Percentiles rank a stretch among this genome's conserved stretches.
Evolutionary conservation across 1,140 invertebrate species (phyloP).

Genomic region (Diabrotica undecimpunctata): DNA sequence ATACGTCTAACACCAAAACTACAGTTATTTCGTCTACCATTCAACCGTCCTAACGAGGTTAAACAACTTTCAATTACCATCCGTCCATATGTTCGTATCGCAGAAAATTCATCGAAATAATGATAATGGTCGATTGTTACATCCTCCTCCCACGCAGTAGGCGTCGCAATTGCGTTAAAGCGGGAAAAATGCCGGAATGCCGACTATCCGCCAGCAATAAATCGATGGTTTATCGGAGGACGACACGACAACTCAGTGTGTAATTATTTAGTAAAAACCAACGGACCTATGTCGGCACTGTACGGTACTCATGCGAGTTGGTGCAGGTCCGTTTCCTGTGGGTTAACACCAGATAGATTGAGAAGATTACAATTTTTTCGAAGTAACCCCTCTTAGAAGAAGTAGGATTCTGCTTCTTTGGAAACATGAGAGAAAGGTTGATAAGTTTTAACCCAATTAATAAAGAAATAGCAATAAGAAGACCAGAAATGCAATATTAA

Average conservation of each 20-base stretch:
- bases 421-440: no score
- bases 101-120: neutral
- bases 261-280: constrained; percentile 3
- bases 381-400: no score
- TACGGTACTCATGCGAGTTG: neutral
- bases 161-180: neutral
- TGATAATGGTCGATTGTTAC: neutral
- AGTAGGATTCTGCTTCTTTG: no score
- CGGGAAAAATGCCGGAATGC: neutral
- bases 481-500: no score
- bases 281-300: neutral
- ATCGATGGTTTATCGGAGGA: neutral
- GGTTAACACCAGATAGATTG: no score
- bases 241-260: neutral
- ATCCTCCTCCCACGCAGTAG: neutral
- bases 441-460: no score
- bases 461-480: no score
- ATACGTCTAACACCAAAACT: no score
- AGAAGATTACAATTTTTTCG: no score
- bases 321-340: no score
- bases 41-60: neutral
- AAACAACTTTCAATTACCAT: constrained; percentile 1
- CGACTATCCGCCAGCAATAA: neutral
- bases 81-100: neutral
- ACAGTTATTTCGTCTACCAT: no score